These are phyloP conservation scores for Sminthurinus signatus DNA, from an alignment of 1,140 invertebrate genomes.

Conservation along the genomic window DNA sequence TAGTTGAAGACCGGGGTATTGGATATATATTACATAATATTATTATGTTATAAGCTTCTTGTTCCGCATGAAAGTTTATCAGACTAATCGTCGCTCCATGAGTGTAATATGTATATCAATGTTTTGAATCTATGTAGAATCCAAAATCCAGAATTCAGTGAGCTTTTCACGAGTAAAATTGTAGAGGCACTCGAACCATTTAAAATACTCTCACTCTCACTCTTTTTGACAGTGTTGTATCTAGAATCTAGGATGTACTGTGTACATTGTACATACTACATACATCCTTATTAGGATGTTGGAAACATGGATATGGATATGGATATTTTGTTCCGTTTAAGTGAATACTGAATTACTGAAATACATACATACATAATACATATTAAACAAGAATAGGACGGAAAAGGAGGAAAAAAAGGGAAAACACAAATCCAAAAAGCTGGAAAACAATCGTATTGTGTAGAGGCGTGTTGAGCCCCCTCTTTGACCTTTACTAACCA, in stretches of 20 bases:
- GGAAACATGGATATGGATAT: background rate
- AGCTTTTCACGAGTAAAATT: constrained; percentile 1
- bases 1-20: too few relatives aligned
- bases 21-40: too few relatives aligned
- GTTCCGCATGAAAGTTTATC: too few relatives aligned
- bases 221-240: background rate
- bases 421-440: constrained; percentile 26
- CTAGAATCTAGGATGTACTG: background rate
- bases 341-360: too few relatives aligned
- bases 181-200: constrained; percentile 7
- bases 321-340: background rate
- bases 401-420: too few relatives aligned
- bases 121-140: too few relatives aligned
- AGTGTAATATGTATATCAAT: too few relatives aligned
- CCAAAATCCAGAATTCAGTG: background rate
- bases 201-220: background rate
- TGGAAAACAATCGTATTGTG: constrained; percentile 37
- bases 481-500: constrained; percentile 19
- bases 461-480: constrained; percentile 20
- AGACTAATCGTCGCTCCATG: too few relatives aligned
- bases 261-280: background rate
- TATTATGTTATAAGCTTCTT: too few relatives aligned
- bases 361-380: too few relatives aligned
- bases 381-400: too few relatives aligned
- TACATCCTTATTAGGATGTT: background rate